phyloP scores from a whole-genome alignment of 92 coral and sea anemone species.

The Siderastrea radians region DNA sequence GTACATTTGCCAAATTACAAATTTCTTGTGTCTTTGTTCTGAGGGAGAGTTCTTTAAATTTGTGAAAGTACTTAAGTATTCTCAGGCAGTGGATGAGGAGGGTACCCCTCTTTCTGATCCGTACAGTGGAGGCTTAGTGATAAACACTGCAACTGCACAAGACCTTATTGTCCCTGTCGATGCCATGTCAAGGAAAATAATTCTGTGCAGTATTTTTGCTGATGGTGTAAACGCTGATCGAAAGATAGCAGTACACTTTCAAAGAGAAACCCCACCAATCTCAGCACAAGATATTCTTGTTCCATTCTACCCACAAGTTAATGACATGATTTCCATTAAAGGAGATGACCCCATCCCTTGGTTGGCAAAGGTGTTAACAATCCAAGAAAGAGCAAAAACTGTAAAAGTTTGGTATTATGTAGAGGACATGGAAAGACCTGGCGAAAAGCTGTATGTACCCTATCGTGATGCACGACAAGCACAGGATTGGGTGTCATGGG shows the following conservation, averaged over 20 bases:
- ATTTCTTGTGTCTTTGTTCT: constrained; percentile 31
- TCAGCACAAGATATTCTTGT: constrained; percentile 29
- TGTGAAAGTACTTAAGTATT: constrained; percentile 20
- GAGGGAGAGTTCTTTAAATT: constrained; percentile 5
- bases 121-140: constrained; percentile 39
- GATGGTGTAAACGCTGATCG: constrained; percentile 20
- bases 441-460: constrained; percentile 23
- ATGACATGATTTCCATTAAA: constrained; percentile 55
- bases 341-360: constrained; percentile 56
- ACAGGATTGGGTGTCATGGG: constrained; percentile 29
- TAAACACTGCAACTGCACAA: constrained; percentile 8
- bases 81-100: constrained; percentile 33
- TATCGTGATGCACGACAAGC: constrained; percentile 3
- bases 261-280: constrained; percentile 56
- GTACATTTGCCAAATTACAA: constrained; percentile 10
- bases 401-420: constrained; percentile 51
- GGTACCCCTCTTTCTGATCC: constrained; percentile 28
- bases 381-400: constrained; percentile 34
- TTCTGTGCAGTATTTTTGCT: constrained; percentile 19
- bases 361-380: constrained; percentile 47
- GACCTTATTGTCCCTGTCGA: constrained; percentile 42
- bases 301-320: constrained; percentile 50
- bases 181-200: constrained; percentile 14
- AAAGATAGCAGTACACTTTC: constrained; percentile 50
- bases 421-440: constrained; percentile 14